Evolutionary conservation across 2,888 invertebrate species (phyloP).

Genomic region (Lepidocyrtoides sp.): DNA sequence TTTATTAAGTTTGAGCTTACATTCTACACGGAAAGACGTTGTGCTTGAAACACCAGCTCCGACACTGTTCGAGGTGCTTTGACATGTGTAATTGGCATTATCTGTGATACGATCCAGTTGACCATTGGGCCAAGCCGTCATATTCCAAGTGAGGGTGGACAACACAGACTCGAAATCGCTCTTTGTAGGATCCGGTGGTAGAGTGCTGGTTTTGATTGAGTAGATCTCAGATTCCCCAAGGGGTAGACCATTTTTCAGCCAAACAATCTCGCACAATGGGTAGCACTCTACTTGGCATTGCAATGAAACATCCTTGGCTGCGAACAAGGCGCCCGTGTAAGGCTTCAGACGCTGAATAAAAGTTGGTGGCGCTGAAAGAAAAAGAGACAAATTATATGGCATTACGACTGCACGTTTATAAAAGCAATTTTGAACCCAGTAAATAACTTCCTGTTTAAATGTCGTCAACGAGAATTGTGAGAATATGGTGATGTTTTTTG

Average conservation of each 20-base stretch:
- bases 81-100: slow-evolving; percentile 94
- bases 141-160: slow-evolving; percentile 96
- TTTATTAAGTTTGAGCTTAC: slow-evolving; percentile 89
- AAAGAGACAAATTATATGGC: no score
- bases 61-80: slow-evolving; percentile 92
- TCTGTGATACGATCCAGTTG: slow-evolving; percentile 92
- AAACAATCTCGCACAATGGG: slow-evolving; percentile 94
- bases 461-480: not conserved
- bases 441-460: not conserved
- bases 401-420: no score
- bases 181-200: slow-evolving; percentile 92
- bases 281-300: slow-evolving; percentile 95
- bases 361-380: slow-evolving; percentile 92
- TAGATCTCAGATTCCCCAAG: slow-evolving; percentile 89
- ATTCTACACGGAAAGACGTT: slow-evolving; percentile 95
- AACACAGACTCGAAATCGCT: slow-evolving; percentile 96
- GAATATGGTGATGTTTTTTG: not conserved
- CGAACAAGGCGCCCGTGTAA: slow-evolving; percentile 91
- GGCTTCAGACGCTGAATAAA: slow-evolving; percentile 94
- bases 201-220: slow-evolving; percentile 90
- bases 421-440: not conserved
- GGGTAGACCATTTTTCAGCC: slow-evolving; percentile 93
- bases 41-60: slow-evolving; percentile 94
- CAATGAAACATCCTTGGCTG: slow-evolving; percentile 90
- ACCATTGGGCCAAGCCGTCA: slow-evolving; percentile 93